Evolutionary conservation across 2,797 vertebrate genomes (phyloP), one percentile per base, ranked within the genome.

Genomic region (Echeneis naucrates): DNA sequence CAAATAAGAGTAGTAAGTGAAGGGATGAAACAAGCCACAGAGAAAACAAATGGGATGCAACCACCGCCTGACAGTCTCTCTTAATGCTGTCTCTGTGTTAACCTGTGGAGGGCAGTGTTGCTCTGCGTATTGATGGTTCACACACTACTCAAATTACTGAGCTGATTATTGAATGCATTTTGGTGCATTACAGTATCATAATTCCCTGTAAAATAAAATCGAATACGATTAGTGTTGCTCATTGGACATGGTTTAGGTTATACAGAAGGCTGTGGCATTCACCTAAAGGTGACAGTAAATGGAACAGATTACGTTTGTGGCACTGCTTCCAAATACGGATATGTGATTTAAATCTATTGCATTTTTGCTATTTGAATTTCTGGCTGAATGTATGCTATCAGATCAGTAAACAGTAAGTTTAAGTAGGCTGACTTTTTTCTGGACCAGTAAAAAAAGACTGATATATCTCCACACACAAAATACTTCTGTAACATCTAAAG

Each of bases 61-160:
- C 30, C 9, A 27, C 38, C 48, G 12, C 51, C 40, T 68, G 62
- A 59, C 55, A 60, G 32, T 16, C 40, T 48, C 59, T 75, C 21
- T 24, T 53, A 33, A 23, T 75, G 80, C 56, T 38, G 3, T 80
- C 19, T 35, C 38, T 38, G 10, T 27, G 32, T 67, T 19, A 10
- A 44, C 88, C 94, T 89, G 65, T 62, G 86, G 94, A 80, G 87
- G 93, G 93, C 93, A 94, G 89, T 94, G 85, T 93, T 93, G 93
- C 82, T 89, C 85, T n/a, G 93, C 59, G 54, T 40, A 83, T 88
- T 10, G 54, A 19, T 24, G 2, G 8, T 51, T 50, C 53, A 12
- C 32, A 12, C 48, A 10, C 21, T 32, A 71, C 57, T 76, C 53
- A 57, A 72, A 83, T 81, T 72, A 60, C 70, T 80, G 70, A 68